Percentiles rank a stretch among this genome's conserved stretches.
Conservation (phyloP, 2,797 vertebrate species). For the Iguana delicatissima region DNA sequence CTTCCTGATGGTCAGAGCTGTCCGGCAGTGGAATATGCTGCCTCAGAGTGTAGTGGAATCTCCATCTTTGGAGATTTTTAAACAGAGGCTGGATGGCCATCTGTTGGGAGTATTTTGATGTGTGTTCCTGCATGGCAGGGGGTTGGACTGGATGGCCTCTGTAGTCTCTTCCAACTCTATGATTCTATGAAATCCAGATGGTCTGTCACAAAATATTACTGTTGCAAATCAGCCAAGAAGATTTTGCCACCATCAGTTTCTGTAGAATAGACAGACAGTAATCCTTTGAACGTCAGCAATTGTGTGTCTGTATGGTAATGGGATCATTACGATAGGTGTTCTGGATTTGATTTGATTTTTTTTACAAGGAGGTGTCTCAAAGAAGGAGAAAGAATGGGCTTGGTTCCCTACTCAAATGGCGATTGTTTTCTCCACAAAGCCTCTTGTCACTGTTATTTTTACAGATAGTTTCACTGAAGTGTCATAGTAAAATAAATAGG, state of each 20-base stretch:
- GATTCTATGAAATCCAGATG: too few relatives aligned
- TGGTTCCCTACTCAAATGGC: neutral
- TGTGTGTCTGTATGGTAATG: neutral
- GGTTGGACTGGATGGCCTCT: too few relatives aligned
- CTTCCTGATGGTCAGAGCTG: too few relatives aligned
- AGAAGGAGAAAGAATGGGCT: neutral
- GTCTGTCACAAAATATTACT: neutral
- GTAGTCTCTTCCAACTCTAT: too few relatives aligned
- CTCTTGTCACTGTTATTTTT: neutral
- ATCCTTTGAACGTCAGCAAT: neutral
- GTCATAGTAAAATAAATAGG: slow-evolving; percentile 10
- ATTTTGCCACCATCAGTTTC: neutral
- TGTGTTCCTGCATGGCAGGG: too few relatives aligned
- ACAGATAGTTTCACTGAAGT: neutral
- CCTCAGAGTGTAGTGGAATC: too few relatives aligned
- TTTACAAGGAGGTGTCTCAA: neutral
- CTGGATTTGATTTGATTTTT: neutral
- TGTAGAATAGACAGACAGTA: neutral
- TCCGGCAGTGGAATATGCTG: too few relatives aligned
- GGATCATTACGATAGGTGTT: neutral
- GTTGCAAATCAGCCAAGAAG: neutral
- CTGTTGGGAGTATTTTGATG: too few relatives aligned
- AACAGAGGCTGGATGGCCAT: too few relatives aligned
- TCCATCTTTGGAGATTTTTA: too few relatives aligned
- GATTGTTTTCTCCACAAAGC: neutral